Conservation (phyloP, 2,888 invertebrate species). For the Noctua comes region DNA sequence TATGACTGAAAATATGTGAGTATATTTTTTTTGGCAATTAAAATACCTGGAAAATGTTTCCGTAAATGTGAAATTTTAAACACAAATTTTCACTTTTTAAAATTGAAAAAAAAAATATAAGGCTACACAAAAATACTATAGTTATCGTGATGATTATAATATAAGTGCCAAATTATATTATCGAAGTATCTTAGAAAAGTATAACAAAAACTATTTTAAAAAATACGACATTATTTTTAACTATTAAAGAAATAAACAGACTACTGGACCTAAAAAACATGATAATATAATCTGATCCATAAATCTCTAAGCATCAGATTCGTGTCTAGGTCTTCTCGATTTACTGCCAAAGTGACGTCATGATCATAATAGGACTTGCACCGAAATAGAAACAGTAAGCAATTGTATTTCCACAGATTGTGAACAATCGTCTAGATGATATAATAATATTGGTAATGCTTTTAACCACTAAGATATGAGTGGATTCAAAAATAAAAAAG, state of each 20-base stretch:
- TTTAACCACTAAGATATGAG: neutral
- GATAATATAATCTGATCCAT: neutral
- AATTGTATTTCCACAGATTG: slow-evolving; percentile 29
- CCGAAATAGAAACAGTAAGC: slow-evolving; percentile 58
- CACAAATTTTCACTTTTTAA: neutral
- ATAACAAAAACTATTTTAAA: neutral
- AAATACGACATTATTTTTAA: neutral
- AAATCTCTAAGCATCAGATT: slow-evolving; percentile 22
- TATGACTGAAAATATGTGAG: slow-evolving; percentile 46
- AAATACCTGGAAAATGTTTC: neutral
- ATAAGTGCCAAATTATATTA: neutral
- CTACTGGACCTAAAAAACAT: neutral
- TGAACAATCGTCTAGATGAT: slow-evolving; percentile 9
- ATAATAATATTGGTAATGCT: neutral
- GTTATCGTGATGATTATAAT: neutral
- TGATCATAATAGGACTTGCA: slow-evolving; percentile 37
- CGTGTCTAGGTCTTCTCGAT: slow-evolving; percentile 47
- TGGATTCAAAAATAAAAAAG: neutral
- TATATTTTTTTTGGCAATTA: neutral
- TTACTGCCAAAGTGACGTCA: slow-evolving; percentile 63
- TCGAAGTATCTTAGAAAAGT: neutral
- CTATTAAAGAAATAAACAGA: no score
- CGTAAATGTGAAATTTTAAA: neutral
- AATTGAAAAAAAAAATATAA: neutral
- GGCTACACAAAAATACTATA: neutral